Percentiles rank a stretch among this genome's conserved stretches.
phyloP scores from a whole-genome alignment of 2,113 vertebrate genomes.

The Cromileptes altivelis region DNA sequence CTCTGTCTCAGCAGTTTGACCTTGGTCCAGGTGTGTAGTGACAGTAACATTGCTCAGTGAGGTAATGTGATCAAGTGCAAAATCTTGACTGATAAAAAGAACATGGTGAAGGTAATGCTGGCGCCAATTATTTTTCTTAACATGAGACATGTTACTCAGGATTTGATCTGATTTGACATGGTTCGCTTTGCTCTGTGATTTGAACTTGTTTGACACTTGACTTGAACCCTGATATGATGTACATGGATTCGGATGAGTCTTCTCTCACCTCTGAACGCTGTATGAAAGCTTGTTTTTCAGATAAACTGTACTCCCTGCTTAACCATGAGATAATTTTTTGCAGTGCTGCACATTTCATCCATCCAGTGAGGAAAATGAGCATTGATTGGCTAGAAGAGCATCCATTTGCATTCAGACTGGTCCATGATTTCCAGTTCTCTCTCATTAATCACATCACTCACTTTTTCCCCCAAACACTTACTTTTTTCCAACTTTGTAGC shows the following conservation, averaged over 20 bases:
- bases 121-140: too few relatives aligned
- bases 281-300: conserved; percentile 15
- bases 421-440: conserved; percentile 40
- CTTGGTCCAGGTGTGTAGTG: not conserved
- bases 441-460: conserved; percentile 63
- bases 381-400: conserved; percentile 59
- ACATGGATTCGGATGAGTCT: not conserved
- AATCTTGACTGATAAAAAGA: not conserved
- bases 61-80: not conserved
- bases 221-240: not conserved
- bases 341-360: conserved; percentile 19
- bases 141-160: too few relatives aligned
- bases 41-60: not conserved
- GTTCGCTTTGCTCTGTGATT: not conserved
- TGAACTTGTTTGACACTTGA: conserved; percentile 8
- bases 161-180: not conserved
- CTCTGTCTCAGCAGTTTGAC: not conserved
- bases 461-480: conserved; percentile 32
- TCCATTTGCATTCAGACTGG: conserved; percentile 56
- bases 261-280: not conserved
- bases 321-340: conserved; percentile 39
- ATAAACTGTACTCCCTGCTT: conserved; percentile 26
- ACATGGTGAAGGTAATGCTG: not conserved
- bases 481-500: conserved; percentile 28
- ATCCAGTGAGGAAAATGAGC: conserved; percentile 58